A percentile compares a stretch with the other conserved stretches of the same genome.
Conservation (phyloP, 2,113 vertebrate genomes). For the Heterotilapia buettikoferi region DNA sequence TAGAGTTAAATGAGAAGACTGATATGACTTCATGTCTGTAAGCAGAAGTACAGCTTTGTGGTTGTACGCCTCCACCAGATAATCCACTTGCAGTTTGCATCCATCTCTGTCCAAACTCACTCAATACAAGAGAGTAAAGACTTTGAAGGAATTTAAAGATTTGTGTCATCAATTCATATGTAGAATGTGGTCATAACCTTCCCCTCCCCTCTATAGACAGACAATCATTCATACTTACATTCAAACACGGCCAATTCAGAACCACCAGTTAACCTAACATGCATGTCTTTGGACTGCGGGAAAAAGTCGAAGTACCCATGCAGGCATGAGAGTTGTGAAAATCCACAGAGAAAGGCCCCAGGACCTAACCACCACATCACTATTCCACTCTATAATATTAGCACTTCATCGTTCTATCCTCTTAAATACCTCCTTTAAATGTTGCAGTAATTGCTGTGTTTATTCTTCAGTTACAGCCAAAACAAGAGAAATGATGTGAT, state of each 20-base stretch:
- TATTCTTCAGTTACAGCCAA: not conserved
- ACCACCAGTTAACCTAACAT: not conserved
- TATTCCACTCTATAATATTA: not conserved
- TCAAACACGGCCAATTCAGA: not conserved
- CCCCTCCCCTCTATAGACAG: not conserved
- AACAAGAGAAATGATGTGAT: not conserved
- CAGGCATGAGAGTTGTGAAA: not conserved
- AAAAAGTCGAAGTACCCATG: not conserved
- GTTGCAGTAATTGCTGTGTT: not conserved
- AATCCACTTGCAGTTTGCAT: not conserved
- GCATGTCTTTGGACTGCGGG: not conserved
- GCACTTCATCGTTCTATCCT: not conserved
- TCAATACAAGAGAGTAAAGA: not conserved
- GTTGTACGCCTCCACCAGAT: not conserved
- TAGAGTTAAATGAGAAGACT: not conserved
- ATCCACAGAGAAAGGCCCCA: not conserved
- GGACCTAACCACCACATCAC: not conserved
- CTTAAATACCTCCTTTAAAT: not conserved
- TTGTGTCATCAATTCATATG: not conserved
- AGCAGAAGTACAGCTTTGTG: not conserved
- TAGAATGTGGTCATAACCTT: not conserved
- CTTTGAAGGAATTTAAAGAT: not conserved
- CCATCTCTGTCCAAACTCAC: not conserved
- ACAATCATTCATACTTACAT: not conserved
- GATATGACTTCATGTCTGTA: not conserved